Conservation (phyloP, 2,797 vertebrate genomes). For the Dicrostonyx torquatus region DNA sequence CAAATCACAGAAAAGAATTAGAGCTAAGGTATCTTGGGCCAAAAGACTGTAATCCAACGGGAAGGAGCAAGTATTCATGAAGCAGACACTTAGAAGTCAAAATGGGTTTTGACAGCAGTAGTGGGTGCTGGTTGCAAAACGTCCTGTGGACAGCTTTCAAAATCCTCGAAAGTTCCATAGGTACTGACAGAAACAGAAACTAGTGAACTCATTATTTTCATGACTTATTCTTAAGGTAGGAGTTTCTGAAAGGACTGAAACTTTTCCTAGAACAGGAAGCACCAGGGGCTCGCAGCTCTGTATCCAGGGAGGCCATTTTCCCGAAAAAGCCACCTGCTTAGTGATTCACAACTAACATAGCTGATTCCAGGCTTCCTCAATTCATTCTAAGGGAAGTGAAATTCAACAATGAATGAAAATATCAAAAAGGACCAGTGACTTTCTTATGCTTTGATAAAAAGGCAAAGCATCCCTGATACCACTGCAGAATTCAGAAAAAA, state of each 20-base stretch:
- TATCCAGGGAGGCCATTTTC: neutral
- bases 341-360: neutral
- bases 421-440: neutral
- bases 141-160: neutral
- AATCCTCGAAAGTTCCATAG: neutral
- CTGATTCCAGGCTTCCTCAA: neutral
- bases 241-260: slow-evolving; percentile 11
- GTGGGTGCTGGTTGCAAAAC: neutral
- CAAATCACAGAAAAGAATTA: slow-evolving; percentile 46
- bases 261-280: neutral
- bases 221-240: neutral
- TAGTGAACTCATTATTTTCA: neutral
- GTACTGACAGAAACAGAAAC: neutral
- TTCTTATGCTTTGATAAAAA: slow-evolving; percentile 20
- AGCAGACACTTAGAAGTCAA: neutral
- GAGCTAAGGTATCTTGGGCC: slow-evolving; percentile 29
- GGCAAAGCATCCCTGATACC: neutral
- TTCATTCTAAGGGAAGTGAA: neutral
- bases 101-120: slow-evolving; percentile 3
- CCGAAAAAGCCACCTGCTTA: neutral
- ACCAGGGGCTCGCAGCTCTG: neutral
- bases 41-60: slow-evolving; percentile 1
- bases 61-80: neutral
- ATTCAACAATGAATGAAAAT: neutral
- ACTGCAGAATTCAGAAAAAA: neutral